These are phyloP conservation scores for Acanthiza pusilla DNA, from an alignment of 2,797 vertebrate genomes.

Conservation along the genomic window DNA sequence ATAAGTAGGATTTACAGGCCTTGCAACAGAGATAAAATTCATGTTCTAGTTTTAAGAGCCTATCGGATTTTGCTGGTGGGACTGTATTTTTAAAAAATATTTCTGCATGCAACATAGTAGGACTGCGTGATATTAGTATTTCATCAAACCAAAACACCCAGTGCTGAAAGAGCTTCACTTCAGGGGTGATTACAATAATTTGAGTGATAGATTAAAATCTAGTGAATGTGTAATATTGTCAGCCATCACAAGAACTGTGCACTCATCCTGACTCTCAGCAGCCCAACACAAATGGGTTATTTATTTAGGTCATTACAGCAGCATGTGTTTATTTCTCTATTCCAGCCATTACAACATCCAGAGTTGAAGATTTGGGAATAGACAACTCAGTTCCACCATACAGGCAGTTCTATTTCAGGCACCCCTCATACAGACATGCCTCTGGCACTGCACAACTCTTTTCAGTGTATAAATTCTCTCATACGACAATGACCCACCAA, in stretches of 20 bases:
- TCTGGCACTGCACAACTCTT: background rate
- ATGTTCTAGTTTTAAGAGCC: background rate
- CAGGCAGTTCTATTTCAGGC: background rate
- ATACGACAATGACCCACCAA: background rate
- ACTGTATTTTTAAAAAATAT: background rate
- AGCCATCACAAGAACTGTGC: background rate
- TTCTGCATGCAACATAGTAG: background rate
- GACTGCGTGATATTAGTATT: background rate
- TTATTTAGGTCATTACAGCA: background rate
- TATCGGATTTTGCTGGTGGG: background rate
- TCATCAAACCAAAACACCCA: background rate
- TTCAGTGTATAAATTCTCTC: background rate
- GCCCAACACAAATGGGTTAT: background rate
- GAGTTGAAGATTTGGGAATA: background rate
- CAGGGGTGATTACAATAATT: background rate
- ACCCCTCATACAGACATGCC: background rate
- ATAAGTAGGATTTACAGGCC: background rate
- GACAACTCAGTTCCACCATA: background rate
- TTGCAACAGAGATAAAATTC: background rate
- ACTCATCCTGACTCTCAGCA: background rate
- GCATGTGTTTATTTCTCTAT: background rate
- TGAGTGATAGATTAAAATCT: background rate
- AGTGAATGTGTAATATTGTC: background rate
- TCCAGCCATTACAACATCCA: background rate
- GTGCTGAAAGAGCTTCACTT: background rate